phyloP scores from a whole-genome alignment of 1,140 invertebrate genomes.

The Pseudachorutes palmiensis region DNA sequence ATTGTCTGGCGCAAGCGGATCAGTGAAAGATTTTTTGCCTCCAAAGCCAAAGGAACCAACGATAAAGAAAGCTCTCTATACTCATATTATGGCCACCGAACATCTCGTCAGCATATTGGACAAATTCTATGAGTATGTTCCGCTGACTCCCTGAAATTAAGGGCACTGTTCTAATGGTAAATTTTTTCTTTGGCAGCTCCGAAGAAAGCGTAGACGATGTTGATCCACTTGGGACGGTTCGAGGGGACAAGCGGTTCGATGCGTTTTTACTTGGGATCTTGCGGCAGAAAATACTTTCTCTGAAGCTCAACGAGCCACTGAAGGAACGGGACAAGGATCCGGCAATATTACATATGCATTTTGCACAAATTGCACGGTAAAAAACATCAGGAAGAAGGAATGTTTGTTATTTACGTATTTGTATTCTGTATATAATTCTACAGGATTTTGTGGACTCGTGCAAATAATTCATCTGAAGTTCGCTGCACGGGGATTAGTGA shows the following conservation, averaged over 20 bases:
- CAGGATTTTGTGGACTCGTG: background rate
- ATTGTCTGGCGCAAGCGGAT: background rate
- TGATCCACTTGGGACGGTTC: background rate
- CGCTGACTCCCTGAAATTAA: too few species aligned
- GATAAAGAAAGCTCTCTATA: constrained; percentile 10
- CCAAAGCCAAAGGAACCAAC: background rate
- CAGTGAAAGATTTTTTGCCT: background rate
- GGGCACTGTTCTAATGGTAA: too few species aligned
- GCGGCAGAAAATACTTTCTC: constrained; percentile 20
- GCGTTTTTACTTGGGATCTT: constrained; percentile 21
- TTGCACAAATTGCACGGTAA: background rate
- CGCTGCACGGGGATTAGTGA: too few species aligned
- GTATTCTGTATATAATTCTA: background rate
- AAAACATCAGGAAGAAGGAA: background rate
- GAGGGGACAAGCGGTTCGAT: constrained; percentile 12
- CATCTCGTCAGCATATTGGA: background rate
- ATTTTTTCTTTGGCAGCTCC: background rate
- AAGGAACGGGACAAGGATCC: constrained; percentile 14
- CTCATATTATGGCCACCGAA: background rate
- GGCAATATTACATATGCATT: background rate
- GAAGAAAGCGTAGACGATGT: background rate
- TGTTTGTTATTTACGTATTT: background rate
- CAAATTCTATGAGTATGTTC: background rate
- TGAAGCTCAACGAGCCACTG: constrained; percentile 21
- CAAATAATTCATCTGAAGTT: background rate